phyloP scores from a whole-genome alignment of 2,113 vertebrate species.

The Columba livia region DNA sequence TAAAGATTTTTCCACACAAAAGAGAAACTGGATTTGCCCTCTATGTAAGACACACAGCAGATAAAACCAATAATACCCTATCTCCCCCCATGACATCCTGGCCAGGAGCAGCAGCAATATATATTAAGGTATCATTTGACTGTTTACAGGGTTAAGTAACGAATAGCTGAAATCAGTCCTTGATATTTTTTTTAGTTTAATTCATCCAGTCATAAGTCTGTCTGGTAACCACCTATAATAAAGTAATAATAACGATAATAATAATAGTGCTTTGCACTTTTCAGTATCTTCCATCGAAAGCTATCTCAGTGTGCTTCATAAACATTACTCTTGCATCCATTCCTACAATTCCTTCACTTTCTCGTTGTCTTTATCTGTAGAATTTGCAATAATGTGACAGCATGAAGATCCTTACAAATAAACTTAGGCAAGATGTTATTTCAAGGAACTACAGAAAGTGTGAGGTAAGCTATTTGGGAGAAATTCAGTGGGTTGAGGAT shows the following conservation, averaged over 20 bases:
- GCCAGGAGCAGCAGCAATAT: slow-evolving; percentile 47
- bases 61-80: slow-evolving; percentile 58
- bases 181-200: slow-evolving; percentile 62
- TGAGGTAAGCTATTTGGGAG: neutral
- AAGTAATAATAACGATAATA: slow-evolving; percentile 35
- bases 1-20: neutral
- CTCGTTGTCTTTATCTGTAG: neutral
- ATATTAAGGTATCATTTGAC: slow-evolving; percentile 61
- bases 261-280: slow-evolving; percentile 24
- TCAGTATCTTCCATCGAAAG: slow-evolving; percentile 1
- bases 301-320: slow-evolving; percentile 6
- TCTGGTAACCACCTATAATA: slow-evolving; percentile 44
- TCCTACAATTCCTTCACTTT: slow-evolving; percentile 17
- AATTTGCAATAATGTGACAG: neutral
- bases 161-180: slow-evolving; percentile 42
- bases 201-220: slow-evolving; percentile 52
- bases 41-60: slow-evolving; percentile 1
- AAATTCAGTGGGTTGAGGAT: neutral
- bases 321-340: slow-evolving; percentile 5
- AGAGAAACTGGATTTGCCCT: slow-evolving; percentile 10
- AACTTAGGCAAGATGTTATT: neutral
- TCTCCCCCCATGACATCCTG: slow-evolving; percentile 52
- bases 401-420: neutral
- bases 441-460: neutral
- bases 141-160: slow-evolving; percentile 60